Conservation (phyloP, 2,797 vertebrate species). For the Eulemur mongoz region DNA sequence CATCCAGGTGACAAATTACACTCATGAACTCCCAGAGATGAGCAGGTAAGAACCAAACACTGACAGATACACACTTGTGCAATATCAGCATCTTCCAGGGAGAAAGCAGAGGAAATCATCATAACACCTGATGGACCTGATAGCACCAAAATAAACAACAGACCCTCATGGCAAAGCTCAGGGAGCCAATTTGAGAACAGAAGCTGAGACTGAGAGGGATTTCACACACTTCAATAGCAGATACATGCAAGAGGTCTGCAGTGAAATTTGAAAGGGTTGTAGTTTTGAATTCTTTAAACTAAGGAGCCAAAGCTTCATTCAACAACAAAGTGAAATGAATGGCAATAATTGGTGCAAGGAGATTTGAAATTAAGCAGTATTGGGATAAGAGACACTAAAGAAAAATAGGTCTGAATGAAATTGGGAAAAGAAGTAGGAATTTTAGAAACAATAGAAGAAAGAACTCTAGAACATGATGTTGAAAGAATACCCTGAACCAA, state of each 20-base stretch:
- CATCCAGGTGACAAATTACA: not conserved
- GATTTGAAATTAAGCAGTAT: not conserved
- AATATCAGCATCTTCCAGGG: not conserved
- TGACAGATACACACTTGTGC: not conserved
- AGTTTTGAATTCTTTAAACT: not conserved
- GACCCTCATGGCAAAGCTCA: not conserved
- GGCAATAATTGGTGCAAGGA: not conserved
- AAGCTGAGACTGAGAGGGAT: not conserved
- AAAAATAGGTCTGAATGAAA: not conserved
- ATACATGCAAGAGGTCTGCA: not conserved
- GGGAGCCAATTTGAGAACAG: not conserved
- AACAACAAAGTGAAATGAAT: not conserved
- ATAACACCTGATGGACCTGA: not conserved
- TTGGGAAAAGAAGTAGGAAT: not conserved
- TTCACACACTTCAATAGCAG: not conserved
- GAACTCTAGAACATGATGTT: not conserved
- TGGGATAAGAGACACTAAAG: not conserved
- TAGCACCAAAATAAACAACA: not conserved
- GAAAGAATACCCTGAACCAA: not conserved
- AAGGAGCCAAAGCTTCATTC: not conserved
- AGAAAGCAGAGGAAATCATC: not conserved
- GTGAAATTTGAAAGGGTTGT: not conserved
- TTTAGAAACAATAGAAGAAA: not conserved
- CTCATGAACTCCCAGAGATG: not conserved
- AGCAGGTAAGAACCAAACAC: not conserved